phyloP scores from a whole-genome alignment of 1,140 invertebrate species.

The Leptinotarsa texana region DNA sequence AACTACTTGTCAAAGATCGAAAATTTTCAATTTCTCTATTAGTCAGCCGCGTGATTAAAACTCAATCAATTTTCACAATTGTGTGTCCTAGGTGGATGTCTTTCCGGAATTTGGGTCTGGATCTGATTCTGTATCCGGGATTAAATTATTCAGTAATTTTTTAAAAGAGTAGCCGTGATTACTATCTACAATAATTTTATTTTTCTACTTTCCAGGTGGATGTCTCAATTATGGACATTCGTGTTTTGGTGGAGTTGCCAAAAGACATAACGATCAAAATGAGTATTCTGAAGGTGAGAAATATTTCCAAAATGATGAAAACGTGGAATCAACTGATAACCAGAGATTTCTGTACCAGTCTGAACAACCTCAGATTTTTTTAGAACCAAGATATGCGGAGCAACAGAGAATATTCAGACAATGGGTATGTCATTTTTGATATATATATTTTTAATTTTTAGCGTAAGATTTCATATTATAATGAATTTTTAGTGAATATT shows the following conservation, averaged over 20 bases:
- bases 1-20: too few species aligned
- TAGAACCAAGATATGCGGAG: background rate
- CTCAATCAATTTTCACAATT: too few species aligned
- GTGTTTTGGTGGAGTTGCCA: conserved; percentile 51
- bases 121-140: too few species aligned
- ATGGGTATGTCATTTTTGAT: background rate
- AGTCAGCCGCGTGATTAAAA: too few species aligned
- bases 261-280: conserved; percentile 30
- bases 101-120: too few species aligned
- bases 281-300: background rate
- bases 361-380: background rate
- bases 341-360: background rate
- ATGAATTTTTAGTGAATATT: too few species aligned
- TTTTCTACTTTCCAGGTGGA: conserved; percentile 37
- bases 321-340: background rate
- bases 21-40: too few species aligned
- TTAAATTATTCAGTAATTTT: too few species aligned
- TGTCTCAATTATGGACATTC: conserved; percentile 50
- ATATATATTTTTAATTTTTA: background rate
- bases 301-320: background rate
- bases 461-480: background rate
- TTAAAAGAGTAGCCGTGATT: too few species aligned
- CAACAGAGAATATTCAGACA: background rate
- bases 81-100: too few species aligned
- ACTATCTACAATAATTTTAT: too few species aligned